A percentile compares a stretch with the other conserved stretches of the same genome.
Conservation (phyloP, 92 coral and sea anemone species). For the Montipora capitata region DNA sequence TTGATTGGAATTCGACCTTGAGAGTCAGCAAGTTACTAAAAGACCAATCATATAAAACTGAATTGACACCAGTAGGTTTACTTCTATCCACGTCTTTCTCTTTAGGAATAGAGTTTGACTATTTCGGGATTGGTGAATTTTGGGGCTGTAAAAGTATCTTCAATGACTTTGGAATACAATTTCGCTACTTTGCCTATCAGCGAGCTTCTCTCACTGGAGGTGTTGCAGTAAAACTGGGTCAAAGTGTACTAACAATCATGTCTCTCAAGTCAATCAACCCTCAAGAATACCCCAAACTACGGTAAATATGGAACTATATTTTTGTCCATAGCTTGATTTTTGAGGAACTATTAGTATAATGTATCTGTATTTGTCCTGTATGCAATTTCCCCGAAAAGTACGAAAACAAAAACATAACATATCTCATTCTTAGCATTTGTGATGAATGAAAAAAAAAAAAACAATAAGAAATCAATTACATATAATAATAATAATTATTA, state of each 20-base stretch:
- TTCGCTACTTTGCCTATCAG: slow-evolving; percentile 82
- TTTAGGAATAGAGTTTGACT: slow-evolving; percentile 80
- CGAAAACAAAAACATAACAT: too few species aligned
- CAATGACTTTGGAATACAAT: slow-evolving; percentile 83
- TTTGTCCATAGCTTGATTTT: not conserved
- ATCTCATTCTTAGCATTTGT: too few species aligned
- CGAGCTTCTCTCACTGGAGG: slow-evolving; percentile 89
- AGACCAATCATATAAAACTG: not conserved
- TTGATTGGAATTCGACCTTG: too few species aligned
- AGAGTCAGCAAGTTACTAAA: not conserved
- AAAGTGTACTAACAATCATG: slow-evolving; percentile 75
- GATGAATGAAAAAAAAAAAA: too few species aligned
- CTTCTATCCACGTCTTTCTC: not conserved
- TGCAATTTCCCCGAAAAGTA: not conserved
- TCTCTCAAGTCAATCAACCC: slow-evolving; percentile 49
- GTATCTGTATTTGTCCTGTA: not conserved
- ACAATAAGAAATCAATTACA: too few species aligned
- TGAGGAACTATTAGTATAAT: too few species aligned
- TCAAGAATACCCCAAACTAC: slow-evolving; percentile 64
- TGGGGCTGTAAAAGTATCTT: slow-evolving; percentile 85
- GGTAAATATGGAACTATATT: slow-evolving; percentile 43
- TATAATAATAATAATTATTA: too few species aligned
- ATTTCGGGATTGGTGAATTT: slow-evolving; percentile 88
- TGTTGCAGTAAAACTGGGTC: slow-evolving; percentile 76
- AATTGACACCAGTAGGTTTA: too few species aligned